Base-by-base conservation (phyloP, 2,113 vertebrate species). In the Proteles cristata region DNA sequence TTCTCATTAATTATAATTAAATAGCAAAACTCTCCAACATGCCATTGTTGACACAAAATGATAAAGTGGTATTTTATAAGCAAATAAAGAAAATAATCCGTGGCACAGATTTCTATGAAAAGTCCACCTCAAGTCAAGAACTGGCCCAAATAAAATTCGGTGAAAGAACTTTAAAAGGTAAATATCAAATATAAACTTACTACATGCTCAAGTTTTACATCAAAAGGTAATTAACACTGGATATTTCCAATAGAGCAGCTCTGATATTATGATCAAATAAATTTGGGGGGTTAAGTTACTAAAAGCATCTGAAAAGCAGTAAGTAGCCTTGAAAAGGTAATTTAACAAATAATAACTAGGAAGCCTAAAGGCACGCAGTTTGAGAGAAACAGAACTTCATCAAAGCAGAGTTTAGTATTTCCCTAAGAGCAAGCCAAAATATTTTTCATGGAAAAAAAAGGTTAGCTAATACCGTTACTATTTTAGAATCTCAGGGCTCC, bases 181-280 rank as follows among this genome's bases (percentile, higher is more conserved):
- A 65, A 83, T n/a, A 53, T 43, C 80, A 86, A 65, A 90, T 77
- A 58, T n/a, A 90, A 93, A 73, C 10, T 43, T 66, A 69, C 33
- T 84, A 3, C 58, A 79, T 45, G 53, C 4, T 25, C 43, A 71
- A 74, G 28, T 96, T 55, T 95, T 63, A 68, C 7, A 76, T 45
- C 23, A 50, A 80, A 93, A 73, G 16, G 31, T 19, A 81, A 88
- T 94, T 79, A 80, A 89, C 48, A 65, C 31, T 87, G 50, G 53
- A 89, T 63, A 69, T 76, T 91, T 84, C 35, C 88, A 90, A 88
- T 45, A 92, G 10, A 26, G 74, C 26, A 96, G 39, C 7, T 61
- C 45, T 88, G n/a, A 74, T 79, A 53, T 87, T 93, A 69, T 94
- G 68, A 80, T 55, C 84, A 92, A 92, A 83, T 45, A 96, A 81